These are phyloP conservation scores for Drosophila neotestacea DNA, from an alignment of 2,888 invertebrate species.

Conservation along the genomic window DNA sequence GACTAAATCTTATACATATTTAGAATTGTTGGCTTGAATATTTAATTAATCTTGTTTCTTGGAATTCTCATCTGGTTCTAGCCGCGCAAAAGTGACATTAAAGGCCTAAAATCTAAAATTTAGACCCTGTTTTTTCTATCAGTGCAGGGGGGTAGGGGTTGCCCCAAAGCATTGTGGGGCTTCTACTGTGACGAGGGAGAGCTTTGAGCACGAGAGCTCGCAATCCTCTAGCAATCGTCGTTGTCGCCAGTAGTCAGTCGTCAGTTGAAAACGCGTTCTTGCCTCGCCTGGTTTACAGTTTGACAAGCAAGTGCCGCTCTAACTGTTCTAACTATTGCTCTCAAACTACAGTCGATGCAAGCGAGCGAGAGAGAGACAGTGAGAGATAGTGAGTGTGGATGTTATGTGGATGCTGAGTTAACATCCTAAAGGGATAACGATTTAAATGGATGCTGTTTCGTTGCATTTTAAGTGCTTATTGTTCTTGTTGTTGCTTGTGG, in stretches of 20 bases:
- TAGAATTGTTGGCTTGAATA: no score
- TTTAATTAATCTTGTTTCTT: no score
- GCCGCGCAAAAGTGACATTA: no score
- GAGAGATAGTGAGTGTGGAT: constrained; percentile 3
- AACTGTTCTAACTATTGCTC: constrained; percentile 14
- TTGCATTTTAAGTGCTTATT: constrained; percentile 5
- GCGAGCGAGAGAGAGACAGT: constrained; percentile 11
- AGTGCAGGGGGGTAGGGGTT: constrained; percentile 1
- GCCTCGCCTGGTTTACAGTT: constrained; percentile 56
- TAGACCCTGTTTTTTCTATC: no score
- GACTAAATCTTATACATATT: no score
- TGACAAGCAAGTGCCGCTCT: constrained; percentile 25
- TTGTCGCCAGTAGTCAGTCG: constrained; percentile 6
- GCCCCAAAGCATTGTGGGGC: constrained; percentile 70
- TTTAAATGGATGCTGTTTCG: constrained; percentile 6
- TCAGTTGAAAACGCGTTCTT: constrained; percentile 82
- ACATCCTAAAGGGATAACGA: constrained; percentile 25
- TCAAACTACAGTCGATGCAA: background rate
- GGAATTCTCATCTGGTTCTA: no score
- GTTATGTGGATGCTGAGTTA: constrained; percentile 6
- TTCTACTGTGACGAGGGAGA: constrained; percentile 71
- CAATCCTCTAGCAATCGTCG: constrained; percentile 61
- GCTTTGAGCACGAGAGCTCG: constrained; percentile 28
- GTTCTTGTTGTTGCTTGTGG: constrained; percentile 20
- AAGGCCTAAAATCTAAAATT: no score